A percentile compares a stretch with the other conserved stretches of the same genome.
phyloP scores from a whole-genome alignment of 2,888 invertebrate species.

The Prosopocoilus inquinatus region DNA sequence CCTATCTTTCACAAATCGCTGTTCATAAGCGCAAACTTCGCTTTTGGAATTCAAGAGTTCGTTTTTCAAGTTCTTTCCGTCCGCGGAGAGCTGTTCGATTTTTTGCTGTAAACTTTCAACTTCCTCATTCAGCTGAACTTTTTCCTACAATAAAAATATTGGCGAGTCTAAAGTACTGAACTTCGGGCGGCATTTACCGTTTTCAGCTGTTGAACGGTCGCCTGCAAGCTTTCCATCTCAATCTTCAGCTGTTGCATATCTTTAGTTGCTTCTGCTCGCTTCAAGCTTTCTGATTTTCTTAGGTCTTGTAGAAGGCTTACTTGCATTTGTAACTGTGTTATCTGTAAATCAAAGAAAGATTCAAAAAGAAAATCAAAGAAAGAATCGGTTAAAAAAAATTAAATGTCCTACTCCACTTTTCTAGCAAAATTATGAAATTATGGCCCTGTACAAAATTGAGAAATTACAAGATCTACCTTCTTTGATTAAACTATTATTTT shows the following conservation, averaged over 20 bases:
- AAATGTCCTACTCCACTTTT: too few species aligned
- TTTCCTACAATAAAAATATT: conserved; percentile 42
- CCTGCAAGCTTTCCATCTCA: conserved; percentile 4
- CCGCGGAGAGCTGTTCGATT: conserved; percentile 9
- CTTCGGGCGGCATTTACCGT: conserved; percentile 2
- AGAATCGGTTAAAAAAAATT: conserved; percentile 23
- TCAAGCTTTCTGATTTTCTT: conserved; percentile 57
- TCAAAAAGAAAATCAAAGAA: neutral
- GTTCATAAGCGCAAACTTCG: conserved; percentile 25
- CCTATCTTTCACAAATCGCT: conserved; percentile 25
- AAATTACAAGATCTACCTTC: too few species aligned
- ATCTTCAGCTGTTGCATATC: conserved; percentile 10
- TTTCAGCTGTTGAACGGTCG: conserved; percentile 4
- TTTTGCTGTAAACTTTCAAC: conserved; percentile 8
- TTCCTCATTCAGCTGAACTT: conserved; percentile 1
- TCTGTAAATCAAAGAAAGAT: conserved; percentile 30
- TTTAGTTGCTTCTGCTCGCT: conserved; percentile 26
- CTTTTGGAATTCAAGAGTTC: conserved; percentile 27
- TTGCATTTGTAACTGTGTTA: conserved; percentile 55
- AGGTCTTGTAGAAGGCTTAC: conserved; percentile 58
- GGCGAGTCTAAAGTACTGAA: neutral
- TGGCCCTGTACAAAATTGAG: too few species aligned
- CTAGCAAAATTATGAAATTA: too few species aligned
- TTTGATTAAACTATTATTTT: too few species aligned
- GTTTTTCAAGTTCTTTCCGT: conserved; percentile 17